These are phyloP conservation scores for Mico argentatus DNA, from an alignment of 2,797 vertebrate genomes.

Conservation along the genomic window DNA sequence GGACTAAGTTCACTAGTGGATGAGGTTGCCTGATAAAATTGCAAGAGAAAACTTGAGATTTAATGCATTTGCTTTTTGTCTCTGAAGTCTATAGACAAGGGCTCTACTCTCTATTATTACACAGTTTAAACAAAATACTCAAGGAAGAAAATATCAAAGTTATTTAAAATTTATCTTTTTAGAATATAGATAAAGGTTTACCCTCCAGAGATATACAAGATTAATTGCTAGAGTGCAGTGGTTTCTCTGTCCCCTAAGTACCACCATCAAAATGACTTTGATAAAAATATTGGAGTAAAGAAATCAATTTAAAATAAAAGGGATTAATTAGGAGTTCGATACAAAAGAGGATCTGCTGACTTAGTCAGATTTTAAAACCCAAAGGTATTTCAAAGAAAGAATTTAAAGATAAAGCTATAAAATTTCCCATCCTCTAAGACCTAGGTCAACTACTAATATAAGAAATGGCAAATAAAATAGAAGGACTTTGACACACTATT, in stretches of 20 bases:
- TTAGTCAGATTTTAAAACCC: slow-evolving; percentile 34
- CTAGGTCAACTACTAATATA: slow-evolving; percentile 5
- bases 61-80: neutral
- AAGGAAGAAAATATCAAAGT: slow-evolving; percentile 18
- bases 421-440: slow-evolving; percentile 21
- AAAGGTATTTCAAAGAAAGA: slow-evolving; percentile 28
- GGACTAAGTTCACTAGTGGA: neutral
- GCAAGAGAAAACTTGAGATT: neutral
- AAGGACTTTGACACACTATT: neutral
- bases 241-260: neutral
- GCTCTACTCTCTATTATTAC: neutral
- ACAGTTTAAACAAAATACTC: neutral
- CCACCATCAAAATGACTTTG: slow-evolving; percentile 23
- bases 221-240: neutral
- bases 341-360: neutral
- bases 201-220: neutral
- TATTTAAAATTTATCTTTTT: slow-evolving; percentile 30
- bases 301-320: slow-evolving; percentile 31
- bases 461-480: slow-evolving; percentile 25
- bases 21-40: neutral
- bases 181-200: neutral
- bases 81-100: neutral
- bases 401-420: slow-evolving; percentile 11
- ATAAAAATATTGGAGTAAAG: slow-evolving; percentile 32
- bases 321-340: neutral